Evolutionary conservation across 2,113 vertebrate species (phyloP).

Genomic region (Catagonus wagneri): DNA sequence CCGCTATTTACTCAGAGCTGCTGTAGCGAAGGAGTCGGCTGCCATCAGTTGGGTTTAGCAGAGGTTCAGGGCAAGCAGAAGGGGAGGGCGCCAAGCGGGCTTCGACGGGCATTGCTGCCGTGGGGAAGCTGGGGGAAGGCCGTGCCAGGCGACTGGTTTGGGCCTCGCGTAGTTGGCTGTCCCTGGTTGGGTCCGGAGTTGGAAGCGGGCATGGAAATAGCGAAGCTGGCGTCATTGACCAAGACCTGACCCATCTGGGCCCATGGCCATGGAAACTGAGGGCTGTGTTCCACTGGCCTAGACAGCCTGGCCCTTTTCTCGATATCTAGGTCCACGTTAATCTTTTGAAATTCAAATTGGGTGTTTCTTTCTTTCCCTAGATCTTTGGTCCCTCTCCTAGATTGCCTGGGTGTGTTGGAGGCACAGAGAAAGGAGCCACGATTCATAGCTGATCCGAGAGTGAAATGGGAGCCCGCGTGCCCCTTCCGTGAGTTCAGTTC

Average conservation of each 20-base stretch:
- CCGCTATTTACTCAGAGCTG: neutral
- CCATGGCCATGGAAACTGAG: neutral
- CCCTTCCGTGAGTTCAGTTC: neutral
- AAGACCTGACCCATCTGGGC: neutral
- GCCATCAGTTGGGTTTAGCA: neutral
- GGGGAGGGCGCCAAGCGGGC: neutral
- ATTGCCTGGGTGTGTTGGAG: neutral
- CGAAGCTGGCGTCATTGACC: neutral
- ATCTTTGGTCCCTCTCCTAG: neutral
- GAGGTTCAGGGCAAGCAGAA: neutral
- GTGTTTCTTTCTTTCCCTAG: neutral
- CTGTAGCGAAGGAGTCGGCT: neutral
- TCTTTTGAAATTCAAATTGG: neutral
- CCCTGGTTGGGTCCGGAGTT: neutral
- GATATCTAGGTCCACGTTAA: neutral
- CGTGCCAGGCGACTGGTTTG: neutral
- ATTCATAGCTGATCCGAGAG: slow-evolving; percentile 34
- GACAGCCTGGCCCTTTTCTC: neutral
- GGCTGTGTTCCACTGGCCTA: neutral
- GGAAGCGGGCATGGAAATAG: neutral
- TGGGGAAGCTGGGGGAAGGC: neutral
- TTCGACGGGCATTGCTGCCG: neutral
- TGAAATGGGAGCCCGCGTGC: neutral
- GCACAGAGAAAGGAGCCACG: neutral
- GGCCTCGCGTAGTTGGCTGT: neutral